Conservation (phyloP, 2,797 vertebrate genomes). For the Epinephelus awoara region DNA sequence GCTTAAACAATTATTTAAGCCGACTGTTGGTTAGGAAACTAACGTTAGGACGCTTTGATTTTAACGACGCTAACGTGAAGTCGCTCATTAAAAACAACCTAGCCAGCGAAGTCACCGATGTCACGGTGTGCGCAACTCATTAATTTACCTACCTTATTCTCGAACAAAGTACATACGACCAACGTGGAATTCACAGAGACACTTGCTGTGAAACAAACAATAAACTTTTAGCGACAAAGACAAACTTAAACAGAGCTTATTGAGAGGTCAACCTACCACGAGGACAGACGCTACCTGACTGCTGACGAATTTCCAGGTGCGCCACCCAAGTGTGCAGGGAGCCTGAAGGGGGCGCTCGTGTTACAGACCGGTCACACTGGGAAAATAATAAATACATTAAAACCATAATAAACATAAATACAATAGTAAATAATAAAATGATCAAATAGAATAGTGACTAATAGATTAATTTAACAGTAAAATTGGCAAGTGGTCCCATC, state of each 20-base stretch:
- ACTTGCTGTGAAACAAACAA: rapidly evolving
- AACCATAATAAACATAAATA: not conserved
- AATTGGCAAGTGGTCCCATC: too few species aligned
- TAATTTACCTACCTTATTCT: not conserved
- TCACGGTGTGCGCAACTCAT: not conserved
- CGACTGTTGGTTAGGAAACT: not conserved
- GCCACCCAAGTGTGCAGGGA: not conserved
- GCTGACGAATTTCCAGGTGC: rapidly evolving
- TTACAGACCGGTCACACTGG: not conserved
- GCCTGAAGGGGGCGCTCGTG: not conserved
- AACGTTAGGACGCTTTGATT: too few species aligned
- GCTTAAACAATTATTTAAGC: not conserved
- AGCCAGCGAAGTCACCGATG: not conserved
- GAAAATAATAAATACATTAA: not conserved
- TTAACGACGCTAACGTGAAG: not conserved
- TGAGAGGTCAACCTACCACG: not conserved
- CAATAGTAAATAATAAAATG: too few species aligned
- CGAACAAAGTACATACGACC: not conserved
- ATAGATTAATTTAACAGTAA: not conserved
- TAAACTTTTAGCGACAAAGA: not conserved
- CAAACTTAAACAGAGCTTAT: not conserved
- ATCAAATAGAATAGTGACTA: not conserved
- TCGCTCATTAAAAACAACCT: too few species aligned
- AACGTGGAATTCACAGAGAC: not conserved
- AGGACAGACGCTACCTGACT: rapidly evolving